A percentile compares a stretch with the other conserved stretches of the same genome.
Evolutionary conservation across 2,113 vertebrate genomes (phyloP).

Genomic region (Pholis gunnellus): DNA sequence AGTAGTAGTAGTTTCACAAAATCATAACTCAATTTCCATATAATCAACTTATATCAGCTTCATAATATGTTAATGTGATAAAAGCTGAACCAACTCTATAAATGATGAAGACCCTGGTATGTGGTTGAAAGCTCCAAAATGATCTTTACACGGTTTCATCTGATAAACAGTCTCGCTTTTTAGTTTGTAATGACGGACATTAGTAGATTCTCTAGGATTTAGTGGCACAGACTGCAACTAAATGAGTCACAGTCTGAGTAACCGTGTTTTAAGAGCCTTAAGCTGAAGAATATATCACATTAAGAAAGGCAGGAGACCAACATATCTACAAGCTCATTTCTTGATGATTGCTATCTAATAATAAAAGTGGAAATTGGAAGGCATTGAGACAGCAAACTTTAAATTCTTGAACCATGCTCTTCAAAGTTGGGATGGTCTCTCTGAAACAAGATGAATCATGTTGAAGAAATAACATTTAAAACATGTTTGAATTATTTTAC

Average conservation of each 20-base stretch:
- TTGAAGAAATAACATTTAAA: no score
- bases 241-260: not conserved
- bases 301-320: not conserved
- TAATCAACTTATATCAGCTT: not conserved
- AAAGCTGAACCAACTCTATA: not conserved
- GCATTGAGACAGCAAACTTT: not conserved
- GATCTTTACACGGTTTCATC: not conserved
- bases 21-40: not conserved
- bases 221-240: not conserved
- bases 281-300: not conserved
- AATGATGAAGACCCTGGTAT: not conserved
- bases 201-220: not conserved
- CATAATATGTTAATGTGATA: not conserved
- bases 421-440: conserved; percentile 18
- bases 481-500: not conserved
- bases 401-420: conserved; percentile 1
- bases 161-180: not conserved
- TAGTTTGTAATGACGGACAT: not conserved
- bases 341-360: conserved; percentile 5
- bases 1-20: not conserved
- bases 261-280: not conserved
- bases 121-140: not conserved
- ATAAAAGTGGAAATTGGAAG: not conserved
- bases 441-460: conserved; percentile 49
- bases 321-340: not conserved